Evolutionary conservation across 2,797 vertebrate genomes (phyloP).

Genomic region (Taeniopygia guttata): DNA sequence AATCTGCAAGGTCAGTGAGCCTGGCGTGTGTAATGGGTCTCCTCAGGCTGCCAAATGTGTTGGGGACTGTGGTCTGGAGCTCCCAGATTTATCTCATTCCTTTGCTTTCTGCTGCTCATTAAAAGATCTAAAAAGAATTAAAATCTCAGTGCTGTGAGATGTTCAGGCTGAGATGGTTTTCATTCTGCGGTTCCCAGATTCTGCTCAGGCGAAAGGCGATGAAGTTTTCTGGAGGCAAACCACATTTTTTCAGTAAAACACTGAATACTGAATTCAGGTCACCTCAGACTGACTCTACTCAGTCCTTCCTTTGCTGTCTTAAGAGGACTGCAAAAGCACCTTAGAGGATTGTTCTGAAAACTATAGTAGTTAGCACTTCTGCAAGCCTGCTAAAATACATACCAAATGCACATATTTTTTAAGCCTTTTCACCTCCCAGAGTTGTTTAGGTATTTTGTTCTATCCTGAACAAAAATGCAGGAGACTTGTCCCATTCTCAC

Average conservation of each 20-base stretch:
- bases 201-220: neutral
- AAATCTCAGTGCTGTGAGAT: neutral
- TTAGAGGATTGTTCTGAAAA: neutral
- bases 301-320: neutral
- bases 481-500: neutral
- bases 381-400: neutral
- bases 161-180: neutral
- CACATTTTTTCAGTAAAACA: neutral
- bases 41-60: fast-evolving
- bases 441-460: neutral
- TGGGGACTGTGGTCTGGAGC: neutral
- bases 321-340: neutral
- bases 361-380: fast-evolving
- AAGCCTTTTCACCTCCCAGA: neutral
- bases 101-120: constrained; percentile 8
- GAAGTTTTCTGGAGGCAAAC: neutral
- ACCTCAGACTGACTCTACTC: neutral
- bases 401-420: neutral
- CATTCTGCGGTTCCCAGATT: neutral
- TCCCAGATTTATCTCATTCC: neutral
- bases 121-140: neutral
- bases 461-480: neutral
- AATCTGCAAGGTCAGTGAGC: neutral
- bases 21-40: neutral
- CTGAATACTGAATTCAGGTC: neutral